Evolutionary conservation across 2,113 vertebrate species (phyloP), one percentile per base, ranked within the genome.

Genomic region (Tauraco erythrolophus): DNA sequence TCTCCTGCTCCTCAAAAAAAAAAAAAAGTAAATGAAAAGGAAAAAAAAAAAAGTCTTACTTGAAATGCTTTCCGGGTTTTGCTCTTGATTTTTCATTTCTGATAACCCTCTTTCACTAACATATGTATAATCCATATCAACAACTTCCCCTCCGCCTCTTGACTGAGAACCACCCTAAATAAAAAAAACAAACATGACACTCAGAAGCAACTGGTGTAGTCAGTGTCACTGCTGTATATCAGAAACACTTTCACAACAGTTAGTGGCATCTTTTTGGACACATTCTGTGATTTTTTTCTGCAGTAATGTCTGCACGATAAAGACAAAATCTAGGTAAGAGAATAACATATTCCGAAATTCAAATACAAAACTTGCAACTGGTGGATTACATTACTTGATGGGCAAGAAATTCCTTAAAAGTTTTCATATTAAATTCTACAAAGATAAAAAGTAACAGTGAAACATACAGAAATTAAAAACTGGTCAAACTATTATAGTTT

Each of bases 101-200:
- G 98, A 79, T 31, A 99, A 98, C 45, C 99, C 33, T 62, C 98
- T 99, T 96, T 99, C 99, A 97, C 98, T 99, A 91, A 99, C 98
- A 93, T 98, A 99, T 0, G 99, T 99, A 94, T 98, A 99, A 98
- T 99, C 99, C 43, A 97, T 98, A 86, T 99, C 99, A 62, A 96
- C 89, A 16, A 96, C 97, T 46, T 99, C 99, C 23, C 66, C 95
- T 62, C 92, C 96, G n/a, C 57, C 65, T 97, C 92, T 97, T 86
- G 97, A 74, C 65, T 98, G 98, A 94, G 89, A 96, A 22, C 33
- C 93, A 92, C 56, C 94, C 98, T 99, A 61, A 82, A 64, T 3
- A 92, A 65, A 93, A 51, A 82, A 66, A 46, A 7, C 21, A 70
- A 79, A 76, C 10, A 50, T 9, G 11, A 78, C 28, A 43, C 23